A percentile compares a stretch with the other conserved stretches of the same genome.
Conservation (phyloP, 2,113 vertebrate genomes). For the Syrmaticus mikado region DNA sequence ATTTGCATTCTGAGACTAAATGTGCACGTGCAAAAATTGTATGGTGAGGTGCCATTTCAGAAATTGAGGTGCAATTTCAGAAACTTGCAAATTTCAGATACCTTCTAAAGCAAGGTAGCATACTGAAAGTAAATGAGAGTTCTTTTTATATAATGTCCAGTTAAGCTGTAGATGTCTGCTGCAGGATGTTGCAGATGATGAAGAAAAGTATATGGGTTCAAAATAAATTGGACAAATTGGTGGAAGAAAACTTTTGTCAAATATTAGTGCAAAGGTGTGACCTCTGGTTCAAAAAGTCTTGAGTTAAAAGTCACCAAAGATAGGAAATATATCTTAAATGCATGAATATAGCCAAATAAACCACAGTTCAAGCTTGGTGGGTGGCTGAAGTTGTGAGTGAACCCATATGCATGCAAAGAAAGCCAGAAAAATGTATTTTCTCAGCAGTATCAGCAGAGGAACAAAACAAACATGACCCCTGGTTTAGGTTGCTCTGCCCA, state of each 20-base stretch:
- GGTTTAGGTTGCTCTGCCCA: slow-evolving; percentile 57
- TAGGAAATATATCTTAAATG: slow-evolving; percentile 25
- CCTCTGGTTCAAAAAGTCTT: slow-evolving; percentile 24
- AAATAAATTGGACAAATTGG: background rate
- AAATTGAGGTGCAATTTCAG: background rate
- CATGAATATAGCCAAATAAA: slow-evolving; percentile 45
- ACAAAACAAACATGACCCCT: slow-evolving; percentile 71
- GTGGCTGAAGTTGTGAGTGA: slow-evolving; percentile 68
- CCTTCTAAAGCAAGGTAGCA: background rate
- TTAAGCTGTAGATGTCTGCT: background rate
- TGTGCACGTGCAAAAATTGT: background rate
- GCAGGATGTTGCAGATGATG: background rate
- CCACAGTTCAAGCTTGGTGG: slow-evolving; percentile 56
- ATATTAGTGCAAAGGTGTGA: slow-evolving; percentile 15
- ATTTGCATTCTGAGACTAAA: background rate
- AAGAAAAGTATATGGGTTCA: background rate
- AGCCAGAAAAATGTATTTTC: slow-evolving; percentile 64
- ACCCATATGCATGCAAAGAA: slow-evolving; percentile 66
- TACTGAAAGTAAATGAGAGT: background rate
- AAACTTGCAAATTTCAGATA: background rate
- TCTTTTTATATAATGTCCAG: background rate
- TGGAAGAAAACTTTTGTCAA: background rate
- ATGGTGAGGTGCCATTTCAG: background rate
- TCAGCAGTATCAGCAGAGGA: slow-evolving; percentile 63
- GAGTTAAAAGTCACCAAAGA: slow-evolving; percentile 26